Evolutionary conservation across 2,113 vertebrate genomes (phyloP).

Genomic region (Thamnophis sirtalis): DNA sequence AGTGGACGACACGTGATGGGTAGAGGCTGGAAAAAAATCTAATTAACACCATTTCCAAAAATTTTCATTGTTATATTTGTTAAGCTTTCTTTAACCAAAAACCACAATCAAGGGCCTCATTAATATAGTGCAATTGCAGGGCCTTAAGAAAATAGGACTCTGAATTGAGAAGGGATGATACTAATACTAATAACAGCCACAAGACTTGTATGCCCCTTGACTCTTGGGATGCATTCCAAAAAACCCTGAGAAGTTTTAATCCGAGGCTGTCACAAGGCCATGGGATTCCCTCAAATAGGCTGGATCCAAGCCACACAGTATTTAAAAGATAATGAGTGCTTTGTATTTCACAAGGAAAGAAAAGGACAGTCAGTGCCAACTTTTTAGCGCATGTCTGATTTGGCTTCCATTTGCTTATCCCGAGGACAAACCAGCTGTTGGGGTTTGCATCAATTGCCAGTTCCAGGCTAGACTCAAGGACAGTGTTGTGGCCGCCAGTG

Average conservation of each 20-base stretch:
- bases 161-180: neutral
- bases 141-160: neutral
- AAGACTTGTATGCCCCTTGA: neutral
- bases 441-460: neutral
- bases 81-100: neutral
- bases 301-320: neutral
- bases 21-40: slow-evolving; percentile 74
- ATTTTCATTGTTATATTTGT: neutral
- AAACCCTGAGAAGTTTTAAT: neutral
- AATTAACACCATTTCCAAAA: neutral
- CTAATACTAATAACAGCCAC: neutral
- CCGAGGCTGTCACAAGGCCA: neutral
- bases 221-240: neutral
- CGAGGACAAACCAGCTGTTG: neutral
- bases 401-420: neutral
- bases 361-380: neutral
- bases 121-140: neutral
- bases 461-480: neutral
- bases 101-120: neutral
- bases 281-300: neutral
- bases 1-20: slow-evolving; percentile 90
- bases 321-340: neutral
- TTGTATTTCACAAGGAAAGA: neutral
- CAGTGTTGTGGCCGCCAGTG: neutral
- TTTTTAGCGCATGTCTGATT: neutral